These are phyloP conservation scores for Proterorhinus semilunaris DNA, from an alignment of 2,113 vertebrate species.

Conservation along the genomic window DNA sequence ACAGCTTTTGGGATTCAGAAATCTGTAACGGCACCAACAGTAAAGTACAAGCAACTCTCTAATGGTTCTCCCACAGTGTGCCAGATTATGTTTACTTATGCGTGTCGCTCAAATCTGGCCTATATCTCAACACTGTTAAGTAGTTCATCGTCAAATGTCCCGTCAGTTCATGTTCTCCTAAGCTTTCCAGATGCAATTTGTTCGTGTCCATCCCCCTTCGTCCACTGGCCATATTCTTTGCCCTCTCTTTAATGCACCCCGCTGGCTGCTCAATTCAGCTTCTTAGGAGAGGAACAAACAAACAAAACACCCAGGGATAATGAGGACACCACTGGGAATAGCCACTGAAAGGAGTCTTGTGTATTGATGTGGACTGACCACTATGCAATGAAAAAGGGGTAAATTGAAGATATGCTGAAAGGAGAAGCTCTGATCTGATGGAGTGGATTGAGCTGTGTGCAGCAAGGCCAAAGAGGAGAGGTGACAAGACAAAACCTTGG, in stretches of 20 bases:
- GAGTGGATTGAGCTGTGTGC: slow-evolving; percentile 63
- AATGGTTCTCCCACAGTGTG: slow-evolving; percentile 3
- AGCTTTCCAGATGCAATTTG: not conserved
- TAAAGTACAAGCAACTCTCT: slow-evolving; percentile 7
- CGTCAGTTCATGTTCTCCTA: not conserved
- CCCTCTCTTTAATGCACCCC: slow-evolving; percentile 47
- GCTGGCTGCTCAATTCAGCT: slow-evolving; percentile 71
- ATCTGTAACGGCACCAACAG: slow-evolving; percentile 2
- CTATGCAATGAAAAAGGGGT: slow-evolving; percentile 47
- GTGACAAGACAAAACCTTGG: slow-evolving; percentile 72
- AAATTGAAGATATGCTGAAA: slow-evolving; percentile 46
- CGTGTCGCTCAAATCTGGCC: not conserved
- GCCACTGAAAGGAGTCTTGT: slow-evolving; percentile 57
- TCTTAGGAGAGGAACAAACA: slow-evolving; percentile 69
- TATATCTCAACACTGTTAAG: not conserved
- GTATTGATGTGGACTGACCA: slow-evolving; percentile 73
- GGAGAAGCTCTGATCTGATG: slow-evolving; percentile 69
- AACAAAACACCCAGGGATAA: slow-evolving; percentile 74
- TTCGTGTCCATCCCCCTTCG: not conserved
- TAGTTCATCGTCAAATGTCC: not conserved
- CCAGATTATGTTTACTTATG: slow-evolving; percentile 9
- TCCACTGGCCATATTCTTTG: not conserved
- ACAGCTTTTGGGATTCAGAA: slow-evolving; percentile 8
- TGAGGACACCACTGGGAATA: slow-evolving; percentile 68
- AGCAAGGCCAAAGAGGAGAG: slow-evolving; percentile 51